Percentiles rank a stretch among this genome's conserved stretches.
Conservation (phyloP, 1,140 invertebrate species). For the Panagrolaimus sp. region DNA sequence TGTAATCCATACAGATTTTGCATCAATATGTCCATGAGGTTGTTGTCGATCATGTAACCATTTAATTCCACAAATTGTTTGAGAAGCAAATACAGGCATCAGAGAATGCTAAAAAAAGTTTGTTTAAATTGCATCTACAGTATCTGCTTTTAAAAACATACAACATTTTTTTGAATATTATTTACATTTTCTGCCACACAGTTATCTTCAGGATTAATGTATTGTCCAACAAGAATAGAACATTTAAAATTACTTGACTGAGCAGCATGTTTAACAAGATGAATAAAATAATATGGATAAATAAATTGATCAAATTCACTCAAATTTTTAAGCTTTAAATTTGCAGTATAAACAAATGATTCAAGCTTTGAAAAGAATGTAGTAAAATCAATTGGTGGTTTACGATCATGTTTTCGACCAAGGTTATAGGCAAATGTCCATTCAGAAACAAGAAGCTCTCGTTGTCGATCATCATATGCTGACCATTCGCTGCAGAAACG, state of each 20-base stretch:
- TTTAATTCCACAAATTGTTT: slow-evolving; percentile 6
- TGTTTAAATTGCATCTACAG: no score
- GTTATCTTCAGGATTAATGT: not conserved
- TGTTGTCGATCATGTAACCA: not conserved
- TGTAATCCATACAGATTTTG: not conserved
- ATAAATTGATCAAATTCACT: not conserved
- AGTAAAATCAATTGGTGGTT: not conserved
- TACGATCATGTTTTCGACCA: not conserved
- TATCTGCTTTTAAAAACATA: no score
- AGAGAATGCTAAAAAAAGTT: not conserved
- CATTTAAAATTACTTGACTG: not conserved
- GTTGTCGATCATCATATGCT: not conserved
- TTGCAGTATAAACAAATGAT: not conserved
- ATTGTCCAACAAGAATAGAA: not conserved
- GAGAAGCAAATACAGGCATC: not conserved
- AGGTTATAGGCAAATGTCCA: not conserved
- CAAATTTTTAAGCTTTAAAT: not conserved
- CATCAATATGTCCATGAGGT: not conserved
- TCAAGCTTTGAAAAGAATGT: not conserved
- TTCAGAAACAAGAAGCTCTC: not conserved
- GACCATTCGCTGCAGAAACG: slow-evolving; percentile 2
- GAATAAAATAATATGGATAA: not conserved
- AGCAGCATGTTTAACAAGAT: not conserved
- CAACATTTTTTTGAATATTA: not conserved
- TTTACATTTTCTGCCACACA: not conserved